Percentiles rank a stretch among this genome's conserved stretches.
phyloP scores from a whole-genome alignment of 2,888 invertebrate species.

The Apamea epomidion region DNA sequence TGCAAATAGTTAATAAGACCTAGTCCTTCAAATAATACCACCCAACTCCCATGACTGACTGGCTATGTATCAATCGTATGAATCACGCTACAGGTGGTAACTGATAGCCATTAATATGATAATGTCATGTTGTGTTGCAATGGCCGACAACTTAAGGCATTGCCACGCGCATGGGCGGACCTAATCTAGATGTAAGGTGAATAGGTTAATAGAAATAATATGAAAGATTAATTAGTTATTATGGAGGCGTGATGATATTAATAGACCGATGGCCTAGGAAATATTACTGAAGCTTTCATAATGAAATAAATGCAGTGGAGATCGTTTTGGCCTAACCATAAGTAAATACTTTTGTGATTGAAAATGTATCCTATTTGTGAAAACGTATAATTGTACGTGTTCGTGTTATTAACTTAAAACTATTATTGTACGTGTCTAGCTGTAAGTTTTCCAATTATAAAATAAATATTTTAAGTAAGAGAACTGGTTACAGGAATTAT shows the following conservation, averaged over 20 bases:
- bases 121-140: slow-evolving; percentile 63
- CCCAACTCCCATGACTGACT: neutral
- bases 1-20: neutral
- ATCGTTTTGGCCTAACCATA: neutral
- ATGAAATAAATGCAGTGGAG: neutral
- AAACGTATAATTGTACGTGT: too few relatives aligned
- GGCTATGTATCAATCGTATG: slow-evolving; percentile 22
- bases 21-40: neutral
- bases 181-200: slow-evolving; percentile 50
- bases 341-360: too few relatives aligned
- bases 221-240: slow-evolving; percentile 15
- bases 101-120: slow-evolving; percentile 59
- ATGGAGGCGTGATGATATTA: slow-evolving; percentile 9
- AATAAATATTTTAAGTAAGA: neutral
- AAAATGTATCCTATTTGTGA: too few relatives aligned
- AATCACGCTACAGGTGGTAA: slow-evolving; percentile 44
- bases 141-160: slow-evolving; percentile 12
- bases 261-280: slow-evolving; percentile 7
- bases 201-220: slow-evolving; percentile 21
- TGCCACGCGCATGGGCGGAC: slow-evolving; percentile 55
- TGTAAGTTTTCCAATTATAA: too few relatives aligned
- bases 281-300: neutral
- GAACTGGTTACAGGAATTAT: neutral
- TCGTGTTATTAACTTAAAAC: too few relatives aligned
- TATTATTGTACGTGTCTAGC: too few relatives aligned